These are phyloP conservation scores for Uropsilus gracilis DNA, from an alignment of 2,113 vertebrate species.

Conservation along the genomic window DNA sequence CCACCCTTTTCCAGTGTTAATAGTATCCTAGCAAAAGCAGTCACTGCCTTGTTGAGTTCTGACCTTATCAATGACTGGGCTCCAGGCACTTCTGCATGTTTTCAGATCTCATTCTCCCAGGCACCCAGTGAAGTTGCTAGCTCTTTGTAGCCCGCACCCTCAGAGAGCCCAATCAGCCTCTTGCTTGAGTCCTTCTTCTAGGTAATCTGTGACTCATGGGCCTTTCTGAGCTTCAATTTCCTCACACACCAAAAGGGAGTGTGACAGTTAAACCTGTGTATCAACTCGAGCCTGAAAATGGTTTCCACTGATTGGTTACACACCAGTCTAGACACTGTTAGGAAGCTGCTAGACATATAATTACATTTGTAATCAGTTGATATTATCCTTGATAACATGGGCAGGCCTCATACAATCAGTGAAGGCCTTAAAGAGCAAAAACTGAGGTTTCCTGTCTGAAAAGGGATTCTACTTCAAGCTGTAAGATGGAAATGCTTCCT, in stretches of 20 bases:
- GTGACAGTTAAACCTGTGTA: neutral
- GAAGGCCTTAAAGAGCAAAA: neutral
- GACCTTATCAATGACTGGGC: neutral
- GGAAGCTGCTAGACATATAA: neutral
- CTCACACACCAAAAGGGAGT: neutral
- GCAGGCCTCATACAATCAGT: neutral
- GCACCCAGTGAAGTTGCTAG: neutral
- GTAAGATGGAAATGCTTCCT: neutral
- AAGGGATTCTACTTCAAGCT: neutral
- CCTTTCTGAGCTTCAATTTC: neutral
- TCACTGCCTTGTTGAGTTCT: neutral
- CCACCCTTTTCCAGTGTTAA: neutral
- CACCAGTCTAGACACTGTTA: neutral
- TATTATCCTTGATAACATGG: neutral
- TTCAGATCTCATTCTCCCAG: neutral
- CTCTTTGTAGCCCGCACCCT: neutral
- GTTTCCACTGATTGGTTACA: neutral
- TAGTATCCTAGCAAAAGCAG: neutral
- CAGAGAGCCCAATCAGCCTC: neutral
- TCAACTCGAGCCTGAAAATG: neutral
- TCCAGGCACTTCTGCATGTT: neutral
- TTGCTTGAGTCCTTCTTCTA: neutral
- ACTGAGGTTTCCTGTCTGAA: neutral
- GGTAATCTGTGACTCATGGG: neutral
- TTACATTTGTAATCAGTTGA: neutral